Percentiles rank a stretch among this genome's conserved stretches.
Conservation (phyloP, 2,797 vertebrate genomes). For the Eurystomus glaucurus region DNA sequence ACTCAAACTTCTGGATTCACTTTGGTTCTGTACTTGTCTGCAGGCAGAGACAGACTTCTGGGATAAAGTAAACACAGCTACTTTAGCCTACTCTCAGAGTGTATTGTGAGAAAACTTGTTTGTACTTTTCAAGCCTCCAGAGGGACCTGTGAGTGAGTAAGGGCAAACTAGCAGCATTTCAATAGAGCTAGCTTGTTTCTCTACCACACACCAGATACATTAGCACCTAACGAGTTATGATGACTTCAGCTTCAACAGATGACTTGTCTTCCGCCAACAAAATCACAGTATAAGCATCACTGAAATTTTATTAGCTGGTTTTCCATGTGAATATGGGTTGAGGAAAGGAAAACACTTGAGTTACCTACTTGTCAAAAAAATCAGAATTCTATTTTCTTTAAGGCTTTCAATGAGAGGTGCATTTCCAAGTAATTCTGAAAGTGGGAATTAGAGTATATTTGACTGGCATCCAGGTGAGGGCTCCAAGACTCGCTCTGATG, state of each 20-base stretch:
- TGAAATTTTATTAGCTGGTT: slow-evolving; percentile 16
- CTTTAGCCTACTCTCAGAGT: not conserved
- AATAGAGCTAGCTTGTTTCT: not conserved
- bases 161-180: not conserved
- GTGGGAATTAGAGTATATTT: not conserved
- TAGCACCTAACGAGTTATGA: slow-evolving; percentile 38
- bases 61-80: not conserved
- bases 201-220: not conserved
- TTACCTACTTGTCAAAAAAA: not conserved
- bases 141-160: not conserved
- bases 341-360: not conserved
- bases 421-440: not conserved
- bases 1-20: not conserved
- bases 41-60: slow-evolving; percentile 6
- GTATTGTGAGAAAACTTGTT: slow-evolving; percentile 30
- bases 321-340: not conserved
- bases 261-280: not conserved
- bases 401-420: not conserved
- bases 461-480: not conserved
- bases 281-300: not conserved
- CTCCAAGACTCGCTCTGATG: not conserved
- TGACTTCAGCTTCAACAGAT: slow-evolving; percentile 42
- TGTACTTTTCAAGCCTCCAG: not conserved
- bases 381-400: not conserved
- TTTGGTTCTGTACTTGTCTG: not conserved